Evolutionary conservation across 1,140 invertebrate species (phyloP), one percentile per base, ranked within the genome.

Genomic region (Muscidifurax raptorellus): DNA sequence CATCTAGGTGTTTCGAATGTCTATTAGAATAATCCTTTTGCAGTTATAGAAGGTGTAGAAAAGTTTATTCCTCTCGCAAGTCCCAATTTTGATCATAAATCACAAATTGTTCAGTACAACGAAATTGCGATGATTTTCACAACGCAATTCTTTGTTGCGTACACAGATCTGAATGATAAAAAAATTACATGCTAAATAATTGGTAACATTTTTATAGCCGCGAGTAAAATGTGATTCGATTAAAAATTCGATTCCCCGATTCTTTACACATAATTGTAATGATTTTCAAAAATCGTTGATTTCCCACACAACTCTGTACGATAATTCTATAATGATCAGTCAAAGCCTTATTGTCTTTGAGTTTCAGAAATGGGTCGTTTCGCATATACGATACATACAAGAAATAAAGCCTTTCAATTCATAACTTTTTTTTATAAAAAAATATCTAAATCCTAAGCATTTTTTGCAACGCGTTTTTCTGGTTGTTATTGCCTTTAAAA

Each of bases 331-430:
- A 82, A 77, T 77, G 12, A 79, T 85, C 77, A 86, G 81, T 86
- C 77, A 80, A 86, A 83, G 75, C 67, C 30, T 86, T 86, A 86
- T 86, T 86, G 85, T 86, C 85, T 67, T 82, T 83, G 80, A 83
- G 44, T 84, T 86, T 77, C 52, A 32, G 13, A 79, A 52, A 76
- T 67, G n/a, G 32, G 40, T 59, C 28, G 36, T 52, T 76, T 80
- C 27, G 15, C 30, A 9, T 66, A 59, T 18, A 22, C 27, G n/a
- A 66, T 25, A 30, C 12, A 32, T n/a, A 36, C 18, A 36, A 32
- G 22, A 79, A 79, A 36, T 40, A 22, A 71, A 79, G 27, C 32
- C 36, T 76, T 75, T 76, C 10, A 15, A 64, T 83, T 44, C 27
- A 71, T 71, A n/a, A 77, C 64, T 52, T 36, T 30, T 78, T 83